phyloP scores from a whole-genome alignment of 35 echinoderm and acorn worm genomes.

The Anneissia japonica region DNA sequence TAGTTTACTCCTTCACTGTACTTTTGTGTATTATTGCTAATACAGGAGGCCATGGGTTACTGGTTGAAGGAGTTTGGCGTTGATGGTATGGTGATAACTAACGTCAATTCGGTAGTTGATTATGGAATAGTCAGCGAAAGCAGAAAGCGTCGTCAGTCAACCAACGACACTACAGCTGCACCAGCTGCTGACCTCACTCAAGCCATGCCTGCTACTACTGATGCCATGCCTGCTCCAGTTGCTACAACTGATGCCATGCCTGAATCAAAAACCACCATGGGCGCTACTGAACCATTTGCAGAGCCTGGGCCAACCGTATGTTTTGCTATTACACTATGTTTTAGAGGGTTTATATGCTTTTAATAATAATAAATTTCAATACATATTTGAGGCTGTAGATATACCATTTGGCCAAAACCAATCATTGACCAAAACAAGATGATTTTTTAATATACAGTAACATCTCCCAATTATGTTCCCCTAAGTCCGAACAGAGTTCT shows the following conservation, averaged over 20 bases:
- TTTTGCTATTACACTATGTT: no score
- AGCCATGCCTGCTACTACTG: neutral
- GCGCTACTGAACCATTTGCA: neutral
- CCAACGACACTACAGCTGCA: neutral
- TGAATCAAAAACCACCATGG: neutral
- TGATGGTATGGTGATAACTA: constrained; percentile 66
- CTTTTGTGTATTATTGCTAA: constrained; percentile 5
- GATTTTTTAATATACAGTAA: no score
- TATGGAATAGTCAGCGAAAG: neutral
- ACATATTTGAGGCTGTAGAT: no score
- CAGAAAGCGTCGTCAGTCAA: constrained; percentile 40
- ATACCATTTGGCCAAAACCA: no score
- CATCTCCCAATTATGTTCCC: no score
- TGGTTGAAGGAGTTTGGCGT: constrained; percentile 48
- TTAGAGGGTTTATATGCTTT: no score
- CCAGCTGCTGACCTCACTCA: neutral
- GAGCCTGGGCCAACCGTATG: no score
- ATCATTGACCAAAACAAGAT: no score
- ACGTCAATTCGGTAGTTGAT: constrained; percentile 60
- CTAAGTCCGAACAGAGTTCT: no score
- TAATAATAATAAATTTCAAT: no score
- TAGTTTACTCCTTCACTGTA: no score
- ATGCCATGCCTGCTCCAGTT: no score
- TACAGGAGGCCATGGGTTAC: constrained; percentile 50
- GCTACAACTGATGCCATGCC: neutral